Base-by-base conservation (phyloP, 2,113 vertebrate genomes). In the Scalopus aquaticus region DNA sequence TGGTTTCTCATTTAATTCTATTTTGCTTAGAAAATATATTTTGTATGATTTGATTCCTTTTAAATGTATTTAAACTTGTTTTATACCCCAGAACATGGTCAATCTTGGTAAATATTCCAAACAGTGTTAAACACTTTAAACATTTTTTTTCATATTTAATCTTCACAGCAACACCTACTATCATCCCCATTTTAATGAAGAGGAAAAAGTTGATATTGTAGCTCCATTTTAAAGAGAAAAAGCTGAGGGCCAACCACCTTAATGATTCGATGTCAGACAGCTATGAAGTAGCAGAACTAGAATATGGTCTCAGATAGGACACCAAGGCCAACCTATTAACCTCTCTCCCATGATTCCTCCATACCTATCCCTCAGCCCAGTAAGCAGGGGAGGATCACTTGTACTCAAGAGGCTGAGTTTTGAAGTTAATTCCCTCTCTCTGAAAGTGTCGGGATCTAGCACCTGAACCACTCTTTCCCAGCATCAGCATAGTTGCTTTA, bases 11-110 rank as follows among this genome's bases (percentile, higher is more conserved):
- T 22, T 62, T 77, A 84, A 92, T 82, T 78, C 11, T 24, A 89
- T 72, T 86, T 77, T 54, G 4, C 46, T 80, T 7, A 65, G 79
- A 85, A 96, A 94, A 92, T 51, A 81, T 85, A 56, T 78, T 91
- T 54, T 51, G 8, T 77, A 49, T 81, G 56, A 77, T n/a, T 70
- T 65, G 28, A 89, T 65, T 84, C 15, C 6, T 70, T 89, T 80
- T 58, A 72, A 80, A 77, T 86, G 37, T 89, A 77, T 70, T 64
- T 62, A 88, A 44, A 72, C 22, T 77, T 91, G 5, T 64, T 85
- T 92, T 86, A 78, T 69, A 16, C 54, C 10, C 37, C 35, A 62
- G 20, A 88, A 84, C 42, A 62, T 64, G 30, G 19, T 54, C 56
- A 67, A 32, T 74, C 11, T 49, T 87, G 37, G 51, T 62, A 89